Base-by-base conservation (phyloP, 2,797 vertebrate genomes). In the Perdix hodgsoniae region DNA sequence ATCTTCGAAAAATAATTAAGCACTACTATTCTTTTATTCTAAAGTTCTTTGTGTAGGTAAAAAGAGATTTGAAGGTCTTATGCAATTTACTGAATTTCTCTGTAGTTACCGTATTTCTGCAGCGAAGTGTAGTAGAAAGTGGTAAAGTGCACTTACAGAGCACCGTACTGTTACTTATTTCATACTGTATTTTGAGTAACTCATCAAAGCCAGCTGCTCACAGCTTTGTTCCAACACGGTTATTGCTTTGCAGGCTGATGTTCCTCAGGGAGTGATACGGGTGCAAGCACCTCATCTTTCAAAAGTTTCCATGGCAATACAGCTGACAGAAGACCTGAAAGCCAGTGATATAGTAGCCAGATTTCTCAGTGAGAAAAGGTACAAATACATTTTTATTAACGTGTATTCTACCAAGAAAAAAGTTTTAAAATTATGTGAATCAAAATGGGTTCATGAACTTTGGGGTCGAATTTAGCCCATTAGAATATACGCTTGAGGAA, bases 221-320 rank as follows among this genome's bases (percentile, higher is more conserved):
- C 94, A 97, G 97, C 96, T 96, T 94, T 95, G 90, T 97, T 97
- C 97, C 95, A 97, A 78, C 95, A 92, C 96, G 61, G n/a, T 98
- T 94, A 97, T 94, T 98, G 96, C 97, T 96, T 97, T 96, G 93
- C 95, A 98, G 98, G 96, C 98, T 98, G 98, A 99, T 76, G 97
- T 97, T 88, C 98, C 98, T 88, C 98, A 98, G 97, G 98, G 99
- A 91, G 98, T 99, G 90, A 99, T 99, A 95, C 98, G 99, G 95
- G 98, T 99, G 61, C 99, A 99, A 84, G 99, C 99, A 2, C 99
- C 99, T 40, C 99, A 99, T 98, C 99, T 99, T 97, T 99, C 97
- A 7, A 99, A 99, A 98, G 98, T 99, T 95, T 99, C 99, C 84
- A 99, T 99, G 99, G 99, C 98, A n/a, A 97, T 99, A 90, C 98